phyloP scores from a whole-genome alignment of 1,140 invertebrate species.

The Drosophila serrata region DNA sequence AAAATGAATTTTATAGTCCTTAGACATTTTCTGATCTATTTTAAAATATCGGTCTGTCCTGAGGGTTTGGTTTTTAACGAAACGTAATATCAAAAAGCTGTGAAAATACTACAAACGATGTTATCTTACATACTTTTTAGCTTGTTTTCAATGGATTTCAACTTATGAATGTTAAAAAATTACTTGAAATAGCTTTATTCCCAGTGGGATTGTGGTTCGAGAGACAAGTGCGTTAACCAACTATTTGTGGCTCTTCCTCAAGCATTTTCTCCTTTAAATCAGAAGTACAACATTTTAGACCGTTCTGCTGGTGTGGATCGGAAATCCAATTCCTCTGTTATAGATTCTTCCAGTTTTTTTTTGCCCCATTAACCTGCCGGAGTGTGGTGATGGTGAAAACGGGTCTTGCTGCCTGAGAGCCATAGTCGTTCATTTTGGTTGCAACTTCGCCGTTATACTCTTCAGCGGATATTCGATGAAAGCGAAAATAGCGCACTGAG shows the following conservation, averaged over 20 bases:
- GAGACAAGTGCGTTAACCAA: neutral
- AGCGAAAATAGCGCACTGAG: constrained; percentile 71
- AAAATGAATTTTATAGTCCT: too few relatives aligned
- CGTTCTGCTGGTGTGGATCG: neutral
- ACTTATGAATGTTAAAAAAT: too few relatives aligned
- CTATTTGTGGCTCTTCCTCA: neutral
- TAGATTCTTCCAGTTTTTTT: constrained; percentile 3
- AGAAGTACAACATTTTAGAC: neutral
- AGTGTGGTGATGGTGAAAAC: constrained; percentile 17
- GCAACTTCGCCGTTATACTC: constrained; percentile 35
- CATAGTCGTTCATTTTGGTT: constrained; percentile 54
- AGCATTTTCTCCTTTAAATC: neutral
- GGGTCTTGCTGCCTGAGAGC: constrained; percentile 17
- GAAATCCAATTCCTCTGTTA: neutral
- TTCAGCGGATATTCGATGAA: constrained; percentile 63
- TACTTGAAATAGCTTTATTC: too few relatives aligned
- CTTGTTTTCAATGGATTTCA: too few relatives aligned
- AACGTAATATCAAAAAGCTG: too few relatives aligned
- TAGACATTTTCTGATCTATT: too few relatives aligned
- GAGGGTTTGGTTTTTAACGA: too few relatives aligned
- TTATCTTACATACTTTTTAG: too few relatives aligned
- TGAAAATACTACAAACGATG: too few relatives aligned
- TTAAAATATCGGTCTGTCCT: too few relatives aligned
- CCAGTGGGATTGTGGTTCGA: neutral
- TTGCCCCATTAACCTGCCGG: constrained; percentile 19